Conservation (phyloP, 2,113 vertebrate genomes). For the Maccullochella peelii region DNA sequence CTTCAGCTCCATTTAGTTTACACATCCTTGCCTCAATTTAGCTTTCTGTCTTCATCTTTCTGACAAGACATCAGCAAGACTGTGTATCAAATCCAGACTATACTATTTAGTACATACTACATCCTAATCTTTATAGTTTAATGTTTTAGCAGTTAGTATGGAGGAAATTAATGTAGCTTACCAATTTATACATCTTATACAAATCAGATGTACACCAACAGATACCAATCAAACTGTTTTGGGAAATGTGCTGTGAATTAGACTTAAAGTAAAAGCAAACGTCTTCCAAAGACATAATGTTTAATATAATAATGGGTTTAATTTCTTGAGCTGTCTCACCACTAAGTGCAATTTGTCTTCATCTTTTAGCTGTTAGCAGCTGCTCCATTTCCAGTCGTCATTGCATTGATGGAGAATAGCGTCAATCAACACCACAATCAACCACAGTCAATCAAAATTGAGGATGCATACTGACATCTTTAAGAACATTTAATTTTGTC, state of each 20-base stretch:
- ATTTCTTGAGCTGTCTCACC: background rate
- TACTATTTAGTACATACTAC: background rate
- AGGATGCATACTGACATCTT: background rate
- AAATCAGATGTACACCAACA: background rate
- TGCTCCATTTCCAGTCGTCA: constrained; percentile 10
- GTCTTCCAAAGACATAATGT: background rate
- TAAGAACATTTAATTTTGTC: background rate
- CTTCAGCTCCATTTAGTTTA: constrained; percentile 8
- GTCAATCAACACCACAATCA: constrained; percentile 14
- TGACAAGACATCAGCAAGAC: constrained; percentile 8
- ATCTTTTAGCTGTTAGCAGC: constrained; percentile 26
- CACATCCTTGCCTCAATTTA: background rate
- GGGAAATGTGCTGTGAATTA: background rate
- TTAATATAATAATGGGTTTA: background rate
- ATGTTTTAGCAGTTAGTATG: background rate
- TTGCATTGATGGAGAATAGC: constrained; percentile 1
- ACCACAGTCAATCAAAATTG: constrained; percentile 10
- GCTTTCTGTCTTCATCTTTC: background rate
- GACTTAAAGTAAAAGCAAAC: background rate
- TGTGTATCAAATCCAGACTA: background rate
- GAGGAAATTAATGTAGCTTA: background rate
- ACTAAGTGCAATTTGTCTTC: constrained; percentile 8
- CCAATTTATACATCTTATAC: background rate
- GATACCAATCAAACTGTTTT: background rate
- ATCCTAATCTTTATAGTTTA: background rate